Evolutionary conservation across 2,888 invertebrate genomes (phyloP).

Genomic region (Cheiracanthium punctorium): DNA sequence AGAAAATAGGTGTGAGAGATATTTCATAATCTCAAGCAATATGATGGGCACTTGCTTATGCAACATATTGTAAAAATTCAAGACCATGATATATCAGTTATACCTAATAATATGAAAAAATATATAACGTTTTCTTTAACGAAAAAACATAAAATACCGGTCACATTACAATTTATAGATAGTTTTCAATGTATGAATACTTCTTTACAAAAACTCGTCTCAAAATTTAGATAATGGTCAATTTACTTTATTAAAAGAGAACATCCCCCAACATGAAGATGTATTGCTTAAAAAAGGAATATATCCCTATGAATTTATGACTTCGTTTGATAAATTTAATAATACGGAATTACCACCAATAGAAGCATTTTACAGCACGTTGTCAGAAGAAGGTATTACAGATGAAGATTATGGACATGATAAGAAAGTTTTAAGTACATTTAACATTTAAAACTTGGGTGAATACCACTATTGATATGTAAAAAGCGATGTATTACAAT

Average conservation of each 20-base stretch:
- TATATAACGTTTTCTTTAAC: background rate
- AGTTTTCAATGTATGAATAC: background rate
- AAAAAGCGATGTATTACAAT: background rate
- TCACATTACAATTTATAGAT: background rate
- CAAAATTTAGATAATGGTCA: background rate
- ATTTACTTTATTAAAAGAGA: background rate
- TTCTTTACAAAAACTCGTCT: background rate
- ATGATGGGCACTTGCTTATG: conserved; percentile 9
- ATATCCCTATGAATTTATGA: conserved; percentile 1
- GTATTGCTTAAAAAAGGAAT: background rate
- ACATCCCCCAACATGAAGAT: background rate
- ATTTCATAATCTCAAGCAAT: conserved; percentile 12
- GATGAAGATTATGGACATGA: background rate
- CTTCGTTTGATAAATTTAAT: background rate
- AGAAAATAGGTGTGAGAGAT: background rate
- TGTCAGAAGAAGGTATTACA: background rate
- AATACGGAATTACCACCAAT: background rate
- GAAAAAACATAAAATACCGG: background rate
- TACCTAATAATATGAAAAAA: conserved; percentile 8
- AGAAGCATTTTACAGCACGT: background rate
- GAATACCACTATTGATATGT: background rate
- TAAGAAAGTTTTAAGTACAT: background rate
- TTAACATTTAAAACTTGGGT: background rate
- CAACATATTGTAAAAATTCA: background rate
- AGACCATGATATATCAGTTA: background rate